A percentile compares a stretch with the other conserved stretches of the same genome.
Conservation (phyloP, 30 jellyfish, hydroid and myxozoan genomes). For the Chrysaora quinquecirrha region DNA sequence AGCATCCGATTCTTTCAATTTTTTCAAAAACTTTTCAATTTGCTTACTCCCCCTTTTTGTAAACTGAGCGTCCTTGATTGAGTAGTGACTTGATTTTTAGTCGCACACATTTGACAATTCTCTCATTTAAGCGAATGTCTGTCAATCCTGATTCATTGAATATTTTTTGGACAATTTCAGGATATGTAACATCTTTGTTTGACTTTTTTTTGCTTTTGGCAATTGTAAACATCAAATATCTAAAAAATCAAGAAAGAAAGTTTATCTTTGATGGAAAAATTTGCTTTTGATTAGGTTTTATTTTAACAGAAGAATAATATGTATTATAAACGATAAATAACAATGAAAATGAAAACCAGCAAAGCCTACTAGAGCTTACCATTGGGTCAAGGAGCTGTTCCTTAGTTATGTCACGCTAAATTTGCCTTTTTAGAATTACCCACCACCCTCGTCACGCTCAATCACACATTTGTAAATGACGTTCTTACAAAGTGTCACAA, state of each 20-base stretch:
- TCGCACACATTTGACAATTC: neutral
- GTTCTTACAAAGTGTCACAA: neutral
- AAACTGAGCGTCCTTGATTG: slow-evolving; percentile 1
- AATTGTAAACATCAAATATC: neutral
- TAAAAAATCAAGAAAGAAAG: neutral
- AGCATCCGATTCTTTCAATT: neutral
- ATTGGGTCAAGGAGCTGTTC: neutral
- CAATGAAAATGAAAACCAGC: neutral
- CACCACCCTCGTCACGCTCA: slow-evolving; percentile 5
- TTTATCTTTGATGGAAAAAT: neutral
- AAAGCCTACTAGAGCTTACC: neutral
- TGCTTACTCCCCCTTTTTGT: neutral
- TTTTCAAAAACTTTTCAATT: neutral
- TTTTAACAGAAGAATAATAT: neutral
- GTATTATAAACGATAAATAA: neutral
- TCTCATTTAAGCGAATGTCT: neutral
- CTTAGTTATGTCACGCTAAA: neutral
- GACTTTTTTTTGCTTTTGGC: neutral
- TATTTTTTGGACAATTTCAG: neutral
- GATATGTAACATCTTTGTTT: too few species aligned
- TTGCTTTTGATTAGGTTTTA: neutral
- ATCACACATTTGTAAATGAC: neutral
- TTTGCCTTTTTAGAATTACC: too few species aligned
- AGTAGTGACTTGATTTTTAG: neutral
- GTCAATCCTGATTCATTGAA: neutral